Conservation (phyloP, 1,140 invertebrate species). For the Cotesia glomerata region DNA sequence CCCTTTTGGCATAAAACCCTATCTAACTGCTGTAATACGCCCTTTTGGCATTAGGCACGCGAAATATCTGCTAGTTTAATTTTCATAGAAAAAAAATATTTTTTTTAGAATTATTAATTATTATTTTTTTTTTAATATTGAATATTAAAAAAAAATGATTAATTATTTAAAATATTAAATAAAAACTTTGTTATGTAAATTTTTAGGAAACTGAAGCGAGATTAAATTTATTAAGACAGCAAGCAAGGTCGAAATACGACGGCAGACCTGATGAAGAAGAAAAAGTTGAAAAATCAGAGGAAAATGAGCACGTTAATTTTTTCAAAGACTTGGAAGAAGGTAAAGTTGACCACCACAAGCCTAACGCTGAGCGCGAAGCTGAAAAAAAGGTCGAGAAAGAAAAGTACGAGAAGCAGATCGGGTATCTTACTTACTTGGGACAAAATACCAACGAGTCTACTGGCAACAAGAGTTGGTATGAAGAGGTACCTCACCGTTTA, state of each 20-base stretch:
- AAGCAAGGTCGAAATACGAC: conserved; percentile 66
- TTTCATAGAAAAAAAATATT: no score
- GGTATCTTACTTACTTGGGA: conserved; percentile 93
- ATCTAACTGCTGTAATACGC: no score
- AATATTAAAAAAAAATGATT: conserved; percentile 25
- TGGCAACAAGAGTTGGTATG: conserved; percentile 83
- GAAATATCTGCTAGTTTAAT: no score
- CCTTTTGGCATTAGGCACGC: no score
- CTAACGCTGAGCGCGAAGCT: conserved; percentile 88
- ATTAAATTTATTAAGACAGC: conserved; percentile 75
- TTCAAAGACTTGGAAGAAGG: conserved; percentile 87
- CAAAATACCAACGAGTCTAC: conserved; percentile 89
- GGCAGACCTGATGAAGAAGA: conserved; percentile 34
- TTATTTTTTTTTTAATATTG: no score
- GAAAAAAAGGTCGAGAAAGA: conserved; percentile 93
- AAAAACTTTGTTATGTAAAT: neutral
- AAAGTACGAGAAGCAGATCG: conserved; percentile 97
- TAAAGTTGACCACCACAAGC: conserved; percentile 65
- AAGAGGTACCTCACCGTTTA: conserved; percentile 68
- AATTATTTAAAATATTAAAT: conserved; percentile 25
- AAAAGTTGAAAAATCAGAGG: conserved; percentile 33
- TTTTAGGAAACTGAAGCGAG: conserved; percentile 85
- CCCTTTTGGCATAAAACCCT: no score
- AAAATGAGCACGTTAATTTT: conserved; percentile 82
- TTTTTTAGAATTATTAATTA: no score